These are phyloP conservation scores for Rhinella marina DNA, from an alignment of 2,797 vertebrate species.

Conservation along the genomic window DNA sequence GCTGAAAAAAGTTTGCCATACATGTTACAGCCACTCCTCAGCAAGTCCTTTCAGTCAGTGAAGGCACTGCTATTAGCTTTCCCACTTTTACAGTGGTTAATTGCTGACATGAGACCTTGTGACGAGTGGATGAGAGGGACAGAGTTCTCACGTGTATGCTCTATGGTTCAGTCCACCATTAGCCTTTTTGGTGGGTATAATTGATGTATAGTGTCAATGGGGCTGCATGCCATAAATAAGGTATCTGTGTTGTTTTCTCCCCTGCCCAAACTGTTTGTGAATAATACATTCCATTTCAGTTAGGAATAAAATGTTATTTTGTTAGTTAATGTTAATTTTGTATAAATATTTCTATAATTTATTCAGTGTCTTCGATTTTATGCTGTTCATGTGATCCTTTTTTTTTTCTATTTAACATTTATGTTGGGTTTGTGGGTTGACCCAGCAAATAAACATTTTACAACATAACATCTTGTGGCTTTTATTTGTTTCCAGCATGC, in stretches of 20 bases:
- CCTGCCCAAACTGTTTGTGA: background rate
- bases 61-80: too few species aligned
- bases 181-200: background rate
- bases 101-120: too few species aligned
- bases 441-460: slow-evolving; percentile 32
- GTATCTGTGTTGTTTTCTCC: background rate
- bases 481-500: slow-evolving; percentile 20
- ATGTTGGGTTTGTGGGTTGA: background rate
- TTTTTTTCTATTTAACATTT: background rate
- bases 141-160: background rate
- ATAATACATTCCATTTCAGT: background rate
- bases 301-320: background rate
- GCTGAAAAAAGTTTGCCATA: too few species aligned
- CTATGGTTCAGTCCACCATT: background rate
- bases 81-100: too few species aligned
- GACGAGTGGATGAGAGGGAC: background rate
- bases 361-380: slow-evolving; percentile 9
- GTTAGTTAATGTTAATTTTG: background rate
- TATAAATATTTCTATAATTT: slow-evolving; percentile 19
- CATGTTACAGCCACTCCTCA: too few species aligned
- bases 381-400: background rate
- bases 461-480: background rate
- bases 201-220: background rate
- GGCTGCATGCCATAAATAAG: background rate
- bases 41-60: too few species aligned